Percentiles rank a stretch among this genome's conserved stretches.
Evolutionary conservation across 2,113 vertebrate species (phyloP).

Genomic region (Sorex araneus): DNA sequence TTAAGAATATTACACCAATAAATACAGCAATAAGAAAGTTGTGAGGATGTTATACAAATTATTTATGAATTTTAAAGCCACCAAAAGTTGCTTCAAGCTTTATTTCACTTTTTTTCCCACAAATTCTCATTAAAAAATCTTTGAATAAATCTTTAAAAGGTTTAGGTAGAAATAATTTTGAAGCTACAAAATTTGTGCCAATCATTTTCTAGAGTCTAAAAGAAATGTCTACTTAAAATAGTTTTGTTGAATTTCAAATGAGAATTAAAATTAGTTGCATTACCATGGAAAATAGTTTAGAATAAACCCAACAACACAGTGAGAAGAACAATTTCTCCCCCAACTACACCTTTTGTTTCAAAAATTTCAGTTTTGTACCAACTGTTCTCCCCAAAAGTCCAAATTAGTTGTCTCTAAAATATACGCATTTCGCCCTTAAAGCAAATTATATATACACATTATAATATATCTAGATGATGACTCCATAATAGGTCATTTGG

Average conservation of each 20-base stretch:
- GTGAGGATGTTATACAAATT: neutral
- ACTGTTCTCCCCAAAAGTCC: neutral
- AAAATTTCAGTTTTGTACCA: neutral
- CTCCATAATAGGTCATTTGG: no score
- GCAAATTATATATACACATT: neutral
- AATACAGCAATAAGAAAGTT: neutral
- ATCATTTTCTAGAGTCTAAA: constrained; percentile 8
- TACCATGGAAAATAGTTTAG: constrained; percentile 31
- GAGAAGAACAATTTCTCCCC: neutral
- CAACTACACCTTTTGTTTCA: neutral
- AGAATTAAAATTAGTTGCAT: constrained; percentile 48
- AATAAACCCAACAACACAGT: neutral
- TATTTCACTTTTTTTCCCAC: neutral
- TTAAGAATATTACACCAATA: neutral
- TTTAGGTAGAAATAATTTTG: constrained; percentile 10
- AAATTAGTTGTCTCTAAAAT: neutral
- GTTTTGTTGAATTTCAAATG: neutral
- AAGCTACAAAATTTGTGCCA: constrained; percentile 38
- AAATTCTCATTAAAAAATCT: neutral
- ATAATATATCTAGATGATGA: neutral
- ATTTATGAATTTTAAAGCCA: neutral
- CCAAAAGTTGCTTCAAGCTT: neutral
- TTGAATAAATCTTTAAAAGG: constrained; percentile 53
- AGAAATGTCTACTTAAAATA: constrained; percentile 16
- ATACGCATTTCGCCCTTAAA: neutral